Evolutionary conservation across 2,888 invertebrate genomes (phyloP).

Genomic region (Tuberolachnus salignus): DNA sequence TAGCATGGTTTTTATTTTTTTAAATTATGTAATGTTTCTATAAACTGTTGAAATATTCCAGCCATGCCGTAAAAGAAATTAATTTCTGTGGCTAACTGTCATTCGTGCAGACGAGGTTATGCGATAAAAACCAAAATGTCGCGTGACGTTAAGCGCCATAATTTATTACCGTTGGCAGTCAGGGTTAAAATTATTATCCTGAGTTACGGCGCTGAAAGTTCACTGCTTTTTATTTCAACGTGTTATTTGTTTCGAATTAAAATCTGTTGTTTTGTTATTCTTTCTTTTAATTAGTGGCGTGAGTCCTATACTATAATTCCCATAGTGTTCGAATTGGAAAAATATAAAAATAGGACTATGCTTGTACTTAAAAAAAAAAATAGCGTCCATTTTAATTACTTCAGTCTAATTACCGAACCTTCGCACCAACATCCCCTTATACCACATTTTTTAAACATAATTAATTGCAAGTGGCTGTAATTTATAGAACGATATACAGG

Average conservation of each 20-base stretch:
- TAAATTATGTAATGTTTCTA: slow-evolving; percentile 7
- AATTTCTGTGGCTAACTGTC: slow-evolving; percentile 33
- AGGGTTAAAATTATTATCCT: slow-evolving; percentile 46
- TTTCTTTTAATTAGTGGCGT: slow-evolving; percentile 18
- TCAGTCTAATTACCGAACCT: too few relatives aligned
- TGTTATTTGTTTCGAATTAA: slow-evolving; percentile 10
- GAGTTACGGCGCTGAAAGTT: slow-evolving; percentile 31
- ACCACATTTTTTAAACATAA: too few relatives aligned
- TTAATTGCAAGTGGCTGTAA: too few relatives aligned
- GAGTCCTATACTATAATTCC: too few relatives aligned
- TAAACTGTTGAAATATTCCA: neutral
- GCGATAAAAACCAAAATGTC: slow-evolving; percentile 43
- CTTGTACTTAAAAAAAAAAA: too few relatives aligned
- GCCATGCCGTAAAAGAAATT: slow-evolving; percentile 33
- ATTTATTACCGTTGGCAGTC: slow-evolving; percentile 48
- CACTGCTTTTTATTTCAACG: slow-evolving; percentile 17
- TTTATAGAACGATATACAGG: too few relatives aligned
- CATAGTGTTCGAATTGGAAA: too few relatives aligned
- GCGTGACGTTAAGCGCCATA: slow-evolving; percentile 49
- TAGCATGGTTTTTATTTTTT: neutral
- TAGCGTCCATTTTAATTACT: too few relatives aligned
- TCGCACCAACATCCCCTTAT: too few relatives aligned
- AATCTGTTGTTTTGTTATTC: slow-evolving; percentile 1
- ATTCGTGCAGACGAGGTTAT: slow-evolving; percentile 17
- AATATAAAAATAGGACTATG: too few relatives aligned